Percentiles rank a stretch among this genome's conserved stretches.
phyloP scores from a whole-genome alignment of 2,888 invertebrate genomes.

The Yponomeuta malinellus region DNA sequence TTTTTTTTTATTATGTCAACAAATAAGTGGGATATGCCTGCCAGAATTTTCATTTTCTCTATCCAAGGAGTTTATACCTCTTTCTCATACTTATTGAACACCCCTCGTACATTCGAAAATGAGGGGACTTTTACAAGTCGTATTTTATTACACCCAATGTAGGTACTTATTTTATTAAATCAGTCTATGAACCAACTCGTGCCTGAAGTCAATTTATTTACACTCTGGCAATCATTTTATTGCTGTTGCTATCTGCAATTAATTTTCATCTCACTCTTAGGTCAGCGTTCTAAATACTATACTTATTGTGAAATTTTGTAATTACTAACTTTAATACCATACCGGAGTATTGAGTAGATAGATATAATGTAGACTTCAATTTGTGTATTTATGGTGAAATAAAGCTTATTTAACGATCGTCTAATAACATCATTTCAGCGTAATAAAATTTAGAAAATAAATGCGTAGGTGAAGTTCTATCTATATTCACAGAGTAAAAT shows the following conservation, averaged over 20 bases:
- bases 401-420: not conserved
- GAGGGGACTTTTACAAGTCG: too few relatives aligned
- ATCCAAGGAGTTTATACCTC: too few relatives aligned
- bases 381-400: not conserved
- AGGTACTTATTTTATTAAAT: not conserved
- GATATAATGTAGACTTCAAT: not conserved
- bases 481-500: not conserved
- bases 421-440: conserved; percentile 1
- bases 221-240: not conserved
- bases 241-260: not conserved
- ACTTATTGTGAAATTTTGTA: not conserved
- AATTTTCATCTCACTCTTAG: not conserved
- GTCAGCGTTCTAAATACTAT: not conserved
- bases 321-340: not conserved
- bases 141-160: too few relatives aligned
- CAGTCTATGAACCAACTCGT: not conserved
- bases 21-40: too few relatives aligned
- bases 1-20: too few relatives aligned
- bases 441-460: not conserved
- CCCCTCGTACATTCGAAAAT: too few relatives aligned
- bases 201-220: not conserved
- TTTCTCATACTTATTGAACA: too few relatives aligned
- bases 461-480: not conserved
- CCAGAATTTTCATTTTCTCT: too few relatives aligned
- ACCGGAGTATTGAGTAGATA: not conserved